Evolutionary conservation across 2,113 vertebrate species (phyloP).

Genomic region (Pseudorhombus dupliciocellatus): DNA sequence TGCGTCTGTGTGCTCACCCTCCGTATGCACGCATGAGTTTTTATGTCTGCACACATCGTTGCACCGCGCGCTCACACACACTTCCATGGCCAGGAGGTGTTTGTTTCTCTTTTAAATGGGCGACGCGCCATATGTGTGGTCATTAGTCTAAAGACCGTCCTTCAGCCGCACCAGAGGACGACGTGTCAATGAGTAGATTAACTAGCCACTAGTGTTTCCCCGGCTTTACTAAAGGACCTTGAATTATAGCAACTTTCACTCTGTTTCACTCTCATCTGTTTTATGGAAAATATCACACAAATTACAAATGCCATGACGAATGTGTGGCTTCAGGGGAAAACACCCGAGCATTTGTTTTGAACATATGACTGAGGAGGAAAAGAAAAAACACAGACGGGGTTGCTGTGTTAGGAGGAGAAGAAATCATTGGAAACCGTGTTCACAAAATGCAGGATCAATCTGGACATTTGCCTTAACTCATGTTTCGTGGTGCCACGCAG

Average conservation of each 20-base stretch:
- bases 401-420: constrained; percentile 22
- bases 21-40: constrained; percentile 12
- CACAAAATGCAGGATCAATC: constrained; percentile 51
- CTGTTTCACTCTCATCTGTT: constrained; percentile 72
- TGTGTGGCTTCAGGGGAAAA: constrained; percentile 57
- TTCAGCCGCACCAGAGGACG: constrained; percentile 81
- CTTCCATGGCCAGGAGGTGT: constrained; percentile 76
- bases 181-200: constrained; percentile 82
- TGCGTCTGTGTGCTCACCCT: constrained; percentile 12
- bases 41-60: constrained; percentile 48
- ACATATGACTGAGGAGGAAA: constrained; percentile 3
- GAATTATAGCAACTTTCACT: constrained; percentile 79
- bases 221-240: constrained; percentile 77
- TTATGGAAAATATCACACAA: constrained; percentile 67
- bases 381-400: background rate
- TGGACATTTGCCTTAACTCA: constrained; percentile 57
- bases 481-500: constrained; percentile 30
- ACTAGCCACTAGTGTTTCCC: constrained; percentile 70
- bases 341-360: constrained; percentile 47
- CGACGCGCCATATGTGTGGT: constrained; percentile 78
- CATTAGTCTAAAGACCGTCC: constrained; percentile 82
- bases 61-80: constrained; percentile 42
- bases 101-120: constrained; percentile 84
- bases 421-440: constrained; percentile 62
- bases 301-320: constrained; percentile 58